Evolutionary conservation across 2,797 vertebrate species (phyloP), one percentile per base, ranked within the genome.

Genomic region (Malurus leucopterus): DNA sequence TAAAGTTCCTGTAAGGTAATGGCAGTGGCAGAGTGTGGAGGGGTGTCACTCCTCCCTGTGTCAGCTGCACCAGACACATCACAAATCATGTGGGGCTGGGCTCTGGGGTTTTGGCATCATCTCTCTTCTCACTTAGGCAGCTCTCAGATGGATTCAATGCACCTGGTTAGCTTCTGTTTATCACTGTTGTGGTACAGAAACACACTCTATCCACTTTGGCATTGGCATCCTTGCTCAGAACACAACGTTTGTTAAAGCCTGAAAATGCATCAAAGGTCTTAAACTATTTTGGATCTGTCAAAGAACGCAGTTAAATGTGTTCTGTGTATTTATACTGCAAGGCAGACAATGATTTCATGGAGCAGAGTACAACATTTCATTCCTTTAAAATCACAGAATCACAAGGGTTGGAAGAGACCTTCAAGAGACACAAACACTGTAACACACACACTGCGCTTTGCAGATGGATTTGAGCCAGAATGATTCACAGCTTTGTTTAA

Each of bases 31-130:
- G 38, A 68, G 38, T 40, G 19, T 7, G 21, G 23, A 80, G 21
- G 13, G 51, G 21, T 36, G n/a, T 4, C 0, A 0, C 58, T 72
- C 40, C 53, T 55, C 63, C 21, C 40, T 26, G 26, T 23, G 38
- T 46, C 46, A 27, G 20, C 26, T 80, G 54, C 61, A 32, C 41
- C 16, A 70, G 46, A 14, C 46, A 47, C 23, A n/a, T 43, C 43
- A 71, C 22, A 76, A 71, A 64, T 50, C 32, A 18, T 1, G 10
- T 11, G 50, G 21, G 36, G 34, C 8, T 46, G n/a, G 24, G 9
- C 3, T 27, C 40, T 36, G 15, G 0, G 8, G 47, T 69, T 57
- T 61, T 70, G 64, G 54, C 43, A 50, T 50, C 58, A 12, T 38
- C 29, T 46, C 40, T 68, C 30, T 80, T 57, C 68, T 73, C 32